phyloP scores from a whole-genome alignment of 2,888 invertebrate genomes.

The Pyrochroa serraticornis region DNA sequence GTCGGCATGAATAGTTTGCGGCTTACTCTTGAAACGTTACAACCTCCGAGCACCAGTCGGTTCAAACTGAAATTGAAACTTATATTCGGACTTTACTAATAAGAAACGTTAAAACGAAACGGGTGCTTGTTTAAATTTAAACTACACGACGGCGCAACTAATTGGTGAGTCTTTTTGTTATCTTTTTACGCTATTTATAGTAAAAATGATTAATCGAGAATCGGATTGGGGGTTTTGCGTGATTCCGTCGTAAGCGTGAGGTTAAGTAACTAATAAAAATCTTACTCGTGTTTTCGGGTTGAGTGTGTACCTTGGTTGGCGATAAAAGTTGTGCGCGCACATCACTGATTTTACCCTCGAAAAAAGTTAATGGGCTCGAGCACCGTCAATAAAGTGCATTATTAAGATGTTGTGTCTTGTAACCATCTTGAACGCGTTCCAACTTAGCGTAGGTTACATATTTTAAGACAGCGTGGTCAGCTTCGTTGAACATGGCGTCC shows the following conservation, averaged over 20 bases:
- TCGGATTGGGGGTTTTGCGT: background rate
- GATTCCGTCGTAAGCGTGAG: background rate
- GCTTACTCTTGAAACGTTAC: conserved; percentile 15
- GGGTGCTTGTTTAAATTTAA: too few relatives aligned
- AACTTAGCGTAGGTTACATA: conserved; percentile 49
- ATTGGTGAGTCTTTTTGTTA: background rate
- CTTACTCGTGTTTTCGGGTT: conserved; percentile 40
- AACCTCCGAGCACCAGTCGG: background rate
- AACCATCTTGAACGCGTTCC: conserved; percentile 43
- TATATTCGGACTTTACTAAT: background rate
- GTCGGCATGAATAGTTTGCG: conserved; percentile 34
- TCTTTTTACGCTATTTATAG: background rate
- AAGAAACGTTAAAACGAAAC: background rate
- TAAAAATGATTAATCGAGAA: background rate
- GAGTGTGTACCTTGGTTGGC: conserved; percentile 32
- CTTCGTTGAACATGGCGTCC: conserved; percentile 47
- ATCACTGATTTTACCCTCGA: conserved; percentile 31
- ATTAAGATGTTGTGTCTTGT: conserved; percentile 44
- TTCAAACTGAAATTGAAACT: background rate
- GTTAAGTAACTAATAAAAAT: conserved; percentile 20
- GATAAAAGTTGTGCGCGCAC: conserved; percentile 31
- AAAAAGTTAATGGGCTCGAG: conserved; percentile 32
- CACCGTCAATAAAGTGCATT: conserved; percentile 40
- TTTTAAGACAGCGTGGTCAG: conserved; percentile 49
- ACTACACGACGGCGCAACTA: too few relatives aligned